Conservation (phyloP, 2,797 vertebrate species). For the Sebastes umbrosus region DNA sequence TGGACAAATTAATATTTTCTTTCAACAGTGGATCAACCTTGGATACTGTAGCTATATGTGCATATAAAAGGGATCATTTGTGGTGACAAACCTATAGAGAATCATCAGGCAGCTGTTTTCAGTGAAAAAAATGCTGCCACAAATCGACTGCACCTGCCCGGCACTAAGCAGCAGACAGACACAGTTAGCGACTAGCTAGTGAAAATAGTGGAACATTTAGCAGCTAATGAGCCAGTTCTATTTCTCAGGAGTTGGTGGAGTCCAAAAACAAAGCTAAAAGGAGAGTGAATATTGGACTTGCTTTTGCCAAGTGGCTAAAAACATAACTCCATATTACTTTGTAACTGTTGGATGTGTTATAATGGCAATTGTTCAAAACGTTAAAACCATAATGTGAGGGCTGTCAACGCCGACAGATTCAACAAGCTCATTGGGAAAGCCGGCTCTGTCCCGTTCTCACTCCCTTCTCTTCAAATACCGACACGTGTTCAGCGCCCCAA, state of each 20-base stretch:
- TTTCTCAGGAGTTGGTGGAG: not conserved
- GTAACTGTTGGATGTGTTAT: no score
- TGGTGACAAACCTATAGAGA: not conserved
- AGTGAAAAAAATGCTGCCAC: not conserved
- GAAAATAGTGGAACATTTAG: not conserved
- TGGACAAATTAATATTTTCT: not conserved
- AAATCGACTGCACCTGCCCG: no score
- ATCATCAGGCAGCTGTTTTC: not conserved
- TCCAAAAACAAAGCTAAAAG: not conserved
- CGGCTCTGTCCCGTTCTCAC: no score
- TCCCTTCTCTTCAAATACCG: no score
- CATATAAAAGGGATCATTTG: not conserved
- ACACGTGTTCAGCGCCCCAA: no score
- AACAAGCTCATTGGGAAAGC: no score
- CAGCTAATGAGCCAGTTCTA: no score
- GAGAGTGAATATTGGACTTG: not conserved
- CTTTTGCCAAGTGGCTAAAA: not conserved
- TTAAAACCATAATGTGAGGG: no score
- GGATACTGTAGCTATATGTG: not conserved
- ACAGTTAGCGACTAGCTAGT: not conserved
- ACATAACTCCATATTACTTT: no score
- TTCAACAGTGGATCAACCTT: not conserved
- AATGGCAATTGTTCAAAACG: no score
- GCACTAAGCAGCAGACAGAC: not conserved
- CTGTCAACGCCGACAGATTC: no score